phyloP scores from a whole-genome alignment of 2,888 invertebrate genomes.

The Hydroisotoma schaefferi region DNA sequence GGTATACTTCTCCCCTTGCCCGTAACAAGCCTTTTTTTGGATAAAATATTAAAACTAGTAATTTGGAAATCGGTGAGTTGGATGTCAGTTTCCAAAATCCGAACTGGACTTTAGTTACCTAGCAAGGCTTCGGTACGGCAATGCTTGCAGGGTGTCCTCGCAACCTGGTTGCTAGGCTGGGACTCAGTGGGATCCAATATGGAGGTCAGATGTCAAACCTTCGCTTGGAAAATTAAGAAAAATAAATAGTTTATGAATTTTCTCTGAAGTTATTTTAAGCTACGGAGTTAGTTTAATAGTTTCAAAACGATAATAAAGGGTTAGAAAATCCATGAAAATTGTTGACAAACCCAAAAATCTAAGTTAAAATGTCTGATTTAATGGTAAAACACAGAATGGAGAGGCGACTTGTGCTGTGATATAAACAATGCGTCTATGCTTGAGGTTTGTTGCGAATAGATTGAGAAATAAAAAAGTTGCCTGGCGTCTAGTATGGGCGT shows the following conservation, averaged over 20 bases:
- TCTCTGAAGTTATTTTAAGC: not conserved
- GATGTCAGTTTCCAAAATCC: too few species aligned
- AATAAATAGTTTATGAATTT: not conserved
- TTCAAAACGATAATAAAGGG: not conserved
- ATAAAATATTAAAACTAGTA: not conserved
- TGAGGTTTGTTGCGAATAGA: slow-evolving; percentile 1
- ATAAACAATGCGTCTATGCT: slow-evolving; percentile 5
- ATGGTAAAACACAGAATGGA: not conserved
- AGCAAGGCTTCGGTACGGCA: not conserved
- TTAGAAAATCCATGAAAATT: not conserved
- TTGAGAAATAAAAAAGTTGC: slow-evolving; percentile 13
- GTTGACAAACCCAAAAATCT: not conserved
- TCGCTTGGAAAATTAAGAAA: too few species aligned
- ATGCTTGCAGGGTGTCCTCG: not conserved
- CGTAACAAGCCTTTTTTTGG: slow-evolving; percentile 9
- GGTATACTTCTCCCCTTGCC: slow-evolving; percentile 7
- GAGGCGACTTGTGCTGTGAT: not conserved
- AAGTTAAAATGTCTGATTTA: not conserved
- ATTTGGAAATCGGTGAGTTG: too few species aligned
- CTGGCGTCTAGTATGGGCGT: slow-evolving; percentile 16
- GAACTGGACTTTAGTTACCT: too few species aligned
- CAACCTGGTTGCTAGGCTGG: not conserved
- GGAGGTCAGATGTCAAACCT: not conserved
- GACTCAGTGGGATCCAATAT: slow-evolving; percentile 1
- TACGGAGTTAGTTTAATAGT: not conserved